These are phyloP conservation scores for Halocaridina rubra DNA, from an alignment of 2,888 invertebrate genomes.

Conservation along the genomic window DNA sequence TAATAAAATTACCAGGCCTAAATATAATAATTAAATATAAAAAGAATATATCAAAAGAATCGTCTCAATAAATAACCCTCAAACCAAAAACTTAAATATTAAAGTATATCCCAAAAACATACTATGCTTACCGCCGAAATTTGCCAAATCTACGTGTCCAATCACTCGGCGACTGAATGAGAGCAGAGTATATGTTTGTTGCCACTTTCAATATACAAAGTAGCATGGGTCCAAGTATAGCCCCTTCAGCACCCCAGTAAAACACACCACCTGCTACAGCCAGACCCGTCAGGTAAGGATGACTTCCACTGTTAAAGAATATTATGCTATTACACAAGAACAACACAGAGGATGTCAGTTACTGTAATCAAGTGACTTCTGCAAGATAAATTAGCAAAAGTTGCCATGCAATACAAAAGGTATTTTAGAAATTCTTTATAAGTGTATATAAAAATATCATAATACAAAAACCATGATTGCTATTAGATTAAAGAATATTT, in stretches of 20 bases:
- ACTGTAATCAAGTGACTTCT: too few relatives aligned
- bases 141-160: constrained; percentile 24
- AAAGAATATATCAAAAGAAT: neutral
- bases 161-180: constrained; percentile 63
- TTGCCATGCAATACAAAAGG: too few relatives aligned
- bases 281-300: constrained; percentile 95
- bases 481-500: too few relatives aligned
- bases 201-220: constrained; percentile 94
- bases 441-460: too few relatives aligned
- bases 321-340: too few relatives aligned
- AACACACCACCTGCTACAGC: constrained; percentile 98
- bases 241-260: constrained; percentile 96
- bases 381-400: too few relatives aligned
- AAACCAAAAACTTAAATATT: neutral
- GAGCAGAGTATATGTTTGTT: constrained; percentile 77
- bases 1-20: neutral
- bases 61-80: neutral
- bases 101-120: too few relatives aligned
- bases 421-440: too few relatives aligned
- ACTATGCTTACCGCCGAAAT: constrained; percentile 35
- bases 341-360: too few relatives aligned
- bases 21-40: neutral
- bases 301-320: constrained; percentile 83
- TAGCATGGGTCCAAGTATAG: constrained; percentile 94
- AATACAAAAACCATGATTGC: too few relatives aligned